Conservation (phyloP, 2,888 invertebrate species). For the Cynaeus angustus region DNA sequence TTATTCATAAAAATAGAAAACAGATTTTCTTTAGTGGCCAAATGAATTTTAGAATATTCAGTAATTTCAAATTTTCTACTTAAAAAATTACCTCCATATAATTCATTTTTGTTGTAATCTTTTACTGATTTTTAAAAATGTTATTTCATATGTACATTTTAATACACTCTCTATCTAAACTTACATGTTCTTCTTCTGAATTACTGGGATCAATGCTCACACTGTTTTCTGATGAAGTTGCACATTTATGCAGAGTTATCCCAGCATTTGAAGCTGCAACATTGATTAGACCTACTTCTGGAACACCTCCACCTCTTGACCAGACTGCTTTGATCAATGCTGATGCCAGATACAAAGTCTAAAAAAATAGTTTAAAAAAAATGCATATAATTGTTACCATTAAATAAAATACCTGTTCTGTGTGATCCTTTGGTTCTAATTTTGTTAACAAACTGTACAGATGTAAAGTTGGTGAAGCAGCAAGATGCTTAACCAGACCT, state of each 20-base stretch:
- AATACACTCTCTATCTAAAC: too few relatives aligned
- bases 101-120: too few relatives aligned
- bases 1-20: too few relatives aligned
- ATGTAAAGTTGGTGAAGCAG: constrained; percentile 91
- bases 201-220: constrained; percentile 88
- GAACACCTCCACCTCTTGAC: constrained; percentile 81
- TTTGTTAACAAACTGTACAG: constrained; percentile 90
- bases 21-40: too few relatives aligned
- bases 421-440: constrained; percentile 92
- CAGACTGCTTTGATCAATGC: constrained; percentile 93
- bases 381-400: not conserved
- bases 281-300: constrained; percentile 69
- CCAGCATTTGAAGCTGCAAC: constrained; percentile 71
- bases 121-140: too few relatives aligned
- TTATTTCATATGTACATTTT: too few relatives aligned
- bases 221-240: constrained; percentile 85
- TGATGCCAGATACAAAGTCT: constrained; percentile 92
- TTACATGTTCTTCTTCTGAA: constrained; percentile 82
- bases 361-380: constrained; percentile 49
- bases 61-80: too few relatives aligned
- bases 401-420: constrained; percentile 81
- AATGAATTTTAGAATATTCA: too few relatives aligned
- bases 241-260: constrained; percentile 73
- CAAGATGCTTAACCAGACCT: constrained; percentile 91
- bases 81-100: too few relatives aligned